Evolutionary conservation across 2,888 invertebrate genomes (phyloP), one percentile per base, ranked within the genome.

Genomic region (Cepaea hortensis): DNA sequence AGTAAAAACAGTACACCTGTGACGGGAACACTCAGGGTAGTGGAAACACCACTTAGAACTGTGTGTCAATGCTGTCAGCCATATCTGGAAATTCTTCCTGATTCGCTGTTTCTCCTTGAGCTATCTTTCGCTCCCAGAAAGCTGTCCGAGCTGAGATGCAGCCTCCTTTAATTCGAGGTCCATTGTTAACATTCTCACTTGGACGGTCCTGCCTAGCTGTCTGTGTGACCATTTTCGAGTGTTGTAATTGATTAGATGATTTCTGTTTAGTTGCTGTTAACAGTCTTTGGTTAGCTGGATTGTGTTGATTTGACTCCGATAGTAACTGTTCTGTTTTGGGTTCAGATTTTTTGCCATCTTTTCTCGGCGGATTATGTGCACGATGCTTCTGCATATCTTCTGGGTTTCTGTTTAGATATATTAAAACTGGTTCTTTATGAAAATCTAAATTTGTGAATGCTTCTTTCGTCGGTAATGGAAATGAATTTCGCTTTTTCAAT

Each of bases 71-170:
- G 11, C 86, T 85, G 50, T 91, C 90, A n/a, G 91, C 85, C 88
- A 92, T 90, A 48, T 92, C 92, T 18, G 93, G 92, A 81, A 90
- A 92, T 48, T 90, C 90, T 0, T 89, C 89, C 11, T 88, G 85
- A 72, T 92, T 91, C 15, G 85, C 85, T 9, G 70, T 86, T 11
- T 88, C 89, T 15, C 91, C 90, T 13, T 88, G 81, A 55, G 89
- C 89, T 35, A 91, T 89, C 15, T 89, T 86, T 23, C 91, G 90
- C 81, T 93, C 93, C 93, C 93, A 93, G 88, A 92, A 92, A 55
- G 91, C 91, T 3, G 93, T 91, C 81, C 92, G 90, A 0, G 93
- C 93, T 23, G 90, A 90, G 55, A 92, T 93, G 76, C 91, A 91
- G n/a, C 92, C 92, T 80, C 89, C 87, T 83, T 91, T 88, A 50